phyloP scores from a whole-genome alignment of 1,140 invertebrate genomes.

The Drosophila repletoides region DNA sequence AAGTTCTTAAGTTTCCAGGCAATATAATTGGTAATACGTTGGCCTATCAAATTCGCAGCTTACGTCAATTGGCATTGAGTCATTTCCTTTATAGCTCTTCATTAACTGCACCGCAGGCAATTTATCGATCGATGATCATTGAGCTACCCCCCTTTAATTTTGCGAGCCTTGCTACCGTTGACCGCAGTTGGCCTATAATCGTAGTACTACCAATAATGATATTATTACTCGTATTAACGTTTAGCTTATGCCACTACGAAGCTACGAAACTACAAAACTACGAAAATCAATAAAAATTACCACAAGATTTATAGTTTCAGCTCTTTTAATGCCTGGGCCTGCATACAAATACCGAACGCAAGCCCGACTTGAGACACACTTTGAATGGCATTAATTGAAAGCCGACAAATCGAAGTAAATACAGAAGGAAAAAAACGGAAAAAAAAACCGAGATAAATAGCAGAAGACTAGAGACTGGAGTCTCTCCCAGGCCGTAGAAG shows the following conservation, averaged over 20 bases:
- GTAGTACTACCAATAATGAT: constrained; percentile 15
- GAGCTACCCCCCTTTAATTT: too few relatives aligned
- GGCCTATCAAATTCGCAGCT: not conserved
- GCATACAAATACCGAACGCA: constrained; percentile 59
- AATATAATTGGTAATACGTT: too few relatives aligned
- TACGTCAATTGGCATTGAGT: not conserved
- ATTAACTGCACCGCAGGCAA: not conserved
- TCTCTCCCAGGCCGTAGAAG: not conserved
- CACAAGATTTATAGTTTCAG: constrained; percentile 71
- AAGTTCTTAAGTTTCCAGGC: not conserved
- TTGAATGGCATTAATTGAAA: constrained; percentile 67
- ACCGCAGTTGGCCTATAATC: not conserved
- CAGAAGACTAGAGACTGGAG: not conserved
- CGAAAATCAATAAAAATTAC: constrained; percentile 54
- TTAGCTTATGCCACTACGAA: not conserved
- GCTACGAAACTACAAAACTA: too few relatives aligned
- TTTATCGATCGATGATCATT: too few relatives aligned
- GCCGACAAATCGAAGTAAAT: constrained; percentile 63
- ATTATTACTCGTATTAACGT: not conserved
- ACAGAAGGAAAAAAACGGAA: not conserved
- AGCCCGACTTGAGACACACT: constrained; percentile 52
- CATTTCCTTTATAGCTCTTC: not conserved
- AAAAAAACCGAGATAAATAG: not conserved
- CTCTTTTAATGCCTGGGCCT: not conserved
- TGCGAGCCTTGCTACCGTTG: constrained; percentile 3